phyloP scores from a whole-genome alignment of 2,888 invertebrate species.

The Tipula vernalis region DNA sequence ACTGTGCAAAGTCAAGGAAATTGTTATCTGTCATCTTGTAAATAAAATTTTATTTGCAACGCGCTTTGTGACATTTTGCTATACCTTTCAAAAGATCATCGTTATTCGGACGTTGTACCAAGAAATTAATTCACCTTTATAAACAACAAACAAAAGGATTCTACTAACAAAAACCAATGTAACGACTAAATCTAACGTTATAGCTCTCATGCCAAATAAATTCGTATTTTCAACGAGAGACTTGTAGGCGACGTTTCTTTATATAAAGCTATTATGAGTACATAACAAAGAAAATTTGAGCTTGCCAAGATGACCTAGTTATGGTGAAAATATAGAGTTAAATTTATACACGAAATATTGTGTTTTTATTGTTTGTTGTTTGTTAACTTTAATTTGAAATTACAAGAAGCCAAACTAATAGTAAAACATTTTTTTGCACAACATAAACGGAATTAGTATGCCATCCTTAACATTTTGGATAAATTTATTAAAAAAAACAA shows the following conservation, averaged over 20 bases:
- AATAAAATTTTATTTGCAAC: background rate
- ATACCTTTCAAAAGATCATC: too few species aligned
- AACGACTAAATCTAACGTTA: too few species aligned
- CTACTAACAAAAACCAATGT: too few species aligned
- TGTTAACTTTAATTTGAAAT: background rate
- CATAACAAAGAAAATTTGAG: background rate
- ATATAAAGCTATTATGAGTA: background rate
- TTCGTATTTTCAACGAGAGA: background rate
- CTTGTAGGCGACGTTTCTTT: background rate
- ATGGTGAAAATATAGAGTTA: background rate
- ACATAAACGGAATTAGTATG: too few species aligned
- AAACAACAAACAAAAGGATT: too few species aligned
- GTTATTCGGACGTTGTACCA: too few species aligned
- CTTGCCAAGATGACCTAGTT: background rate
- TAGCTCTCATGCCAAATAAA: background rate
- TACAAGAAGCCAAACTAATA: background rate
- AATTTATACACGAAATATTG: background rate
- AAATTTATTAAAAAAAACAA: too few species aligned
- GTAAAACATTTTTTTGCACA: background rate
- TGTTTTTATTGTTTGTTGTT: background rate
- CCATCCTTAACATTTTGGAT: too few species aligned
- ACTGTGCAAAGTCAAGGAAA: background rate
- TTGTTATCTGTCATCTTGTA: background rate
- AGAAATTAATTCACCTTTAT: too few species aligned
- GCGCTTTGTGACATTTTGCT: background rate